Percentiles rank a stretch among this genome's conserved stretches.
Conservation (phyloP, 35 echinoderm and acorn worm genomes). For the Apostichopus japonicus region DNA sequence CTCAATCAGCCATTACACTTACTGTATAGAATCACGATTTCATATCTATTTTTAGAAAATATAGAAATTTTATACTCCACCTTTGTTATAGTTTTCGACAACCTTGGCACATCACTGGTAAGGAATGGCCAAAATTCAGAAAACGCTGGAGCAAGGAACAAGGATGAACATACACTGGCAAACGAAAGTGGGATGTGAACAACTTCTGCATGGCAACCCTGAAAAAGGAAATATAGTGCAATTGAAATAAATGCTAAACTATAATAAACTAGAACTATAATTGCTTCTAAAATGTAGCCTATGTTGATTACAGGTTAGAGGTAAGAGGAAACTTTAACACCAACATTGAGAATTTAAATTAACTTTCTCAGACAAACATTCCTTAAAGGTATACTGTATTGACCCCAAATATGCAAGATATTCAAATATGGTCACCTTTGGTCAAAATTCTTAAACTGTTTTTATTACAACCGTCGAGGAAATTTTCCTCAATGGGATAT, state of each 20-base stretch:
- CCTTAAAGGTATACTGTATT: too few relatives aligned
- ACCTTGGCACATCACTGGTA: constrained; percentile 57
- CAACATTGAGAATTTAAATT: too few relatives aligned
- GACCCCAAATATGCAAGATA: too few relatives aligned
- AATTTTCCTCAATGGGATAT: too few relatives aligned
- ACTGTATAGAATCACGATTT: too few relatives aligned
- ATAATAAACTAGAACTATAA: background rate
- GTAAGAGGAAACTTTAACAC: too few relatives aligned
- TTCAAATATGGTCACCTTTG: too few relatives aligned
- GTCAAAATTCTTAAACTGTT: too few relatives aligned
- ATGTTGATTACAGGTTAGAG: background rate
- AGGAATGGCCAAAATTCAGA: constrained; percentile 74
- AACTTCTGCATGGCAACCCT: constrained; percentile 75
- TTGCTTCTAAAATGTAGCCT: background rate
- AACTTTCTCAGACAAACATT: too few relatives aligned
- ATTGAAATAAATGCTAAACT: background rate
- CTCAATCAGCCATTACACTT: too few relatives aligned
- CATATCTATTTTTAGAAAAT: too few relatives aligned
- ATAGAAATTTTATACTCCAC: background rate
- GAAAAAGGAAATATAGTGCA: constrained; percentile 4
- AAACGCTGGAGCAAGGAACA: constrained; percentile 78
- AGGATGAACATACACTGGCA: constrained; percentile 67
- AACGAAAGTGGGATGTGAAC: constrained; percentile 71
- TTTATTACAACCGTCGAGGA: too few relatives aligned
- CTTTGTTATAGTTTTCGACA: constrained; percentile 35